Evolutionary conservation across 2,113 vertebrate species (phyloP), one percentile per base, ranked within the genome.

Genomic region (Hyperoodon ampullatus): DNA sequence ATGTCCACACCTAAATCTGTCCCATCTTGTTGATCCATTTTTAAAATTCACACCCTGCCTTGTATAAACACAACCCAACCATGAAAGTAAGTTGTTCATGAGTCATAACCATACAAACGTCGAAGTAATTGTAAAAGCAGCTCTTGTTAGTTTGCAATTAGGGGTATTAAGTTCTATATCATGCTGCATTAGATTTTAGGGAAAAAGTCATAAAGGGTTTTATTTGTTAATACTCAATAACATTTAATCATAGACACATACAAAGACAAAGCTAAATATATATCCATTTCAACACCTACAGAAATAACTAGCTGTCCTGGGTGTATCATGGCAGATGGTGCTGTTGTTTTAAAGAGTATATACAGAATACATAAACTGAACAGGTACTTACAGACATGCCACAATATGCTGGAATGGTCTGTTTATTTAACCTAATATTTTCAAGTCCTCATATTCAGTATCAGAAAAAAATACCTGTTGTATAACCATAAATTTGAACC

Each of bases 1-100:
- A 98, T 75, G 68, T 93, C 96, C 97, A 98, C 98, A 98, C 98
- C 98, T 98, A 98, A 98, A 98, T 99, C 96, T 98, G 98, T 97
- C 94, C 97, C 95, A 97, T 99, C 98, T 98, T 98, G 98, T 98
- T 98, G 97, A 98, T 98, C 95, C 98, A 90, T 97, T 96, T 97
- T 97, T 97, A 98, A 98, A 98, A 98, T 98, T 99, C 98, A 98
- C 97, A 98, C 8, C 0, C 95, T 98, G 95, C 86, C 97, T 98
- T 98, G 72, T 98, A 96, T 96, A 97, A 98, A 98, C 39, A 86
- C 95, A 98, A 98, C 88, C 63, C 91, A 98, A 90, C 91, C 98
- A 93, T 98, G 97, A 98, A 98, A 98, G 84, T 86, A 98, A 98
- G 98, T 98, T 98, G 92, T 94, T 98, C 90, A 95, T 99, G 98